These are phyloP conservation scores for Tiaroga cobitis DNA, from an alignment of 2,797 vertebrate species.

Conservation along the genomic window DNA sequence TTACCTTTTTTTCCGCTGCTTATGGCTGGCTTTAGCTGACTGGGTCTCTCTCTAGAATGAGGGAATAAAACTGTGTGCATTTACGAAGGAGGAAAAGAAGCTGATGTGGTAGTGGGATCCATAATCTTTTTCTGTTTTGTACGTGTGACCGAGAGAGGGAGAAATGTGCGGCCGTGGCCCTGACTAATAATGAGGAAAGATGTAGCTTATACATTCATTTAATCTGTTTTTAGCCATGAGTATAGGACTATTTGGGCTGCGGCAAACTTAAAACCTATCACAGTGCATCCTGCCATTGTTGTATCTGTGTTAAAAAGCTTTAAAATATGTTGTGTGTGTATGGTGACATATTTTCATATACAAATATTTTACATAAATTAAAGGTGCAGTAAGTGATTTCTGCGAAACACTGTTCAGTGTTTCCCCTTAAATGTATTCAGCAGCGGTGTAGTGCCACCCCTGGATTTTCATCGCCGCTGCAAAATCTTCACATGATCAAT, in stretches of 20 bases:
- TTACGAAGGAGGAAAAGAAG: constrained; percentile 38
- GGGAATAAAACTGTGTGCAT: constrained; percentile 42
- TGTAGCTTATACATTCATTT: constrained; percentile 34
- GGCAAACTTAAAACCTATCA: constrained; percentile 6
- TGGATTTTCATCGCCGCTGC: too few relatives aligned
- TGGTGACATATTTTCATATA: not conserved
- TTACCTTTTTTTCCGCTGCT: constrained; percentile 6
- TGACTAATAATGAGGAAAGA: constrained; percentile 52
- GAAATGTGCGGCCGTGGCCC: constrained; percentile 39
- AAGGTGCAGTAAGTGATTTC: not conserved
- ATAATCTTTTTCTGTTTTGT: constrained; percentile 38
- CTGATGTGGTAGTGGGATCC: constrained; percentile 48
- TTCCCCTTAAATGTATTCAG: too few relatives aligned
- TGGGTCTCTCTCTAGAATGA: constrained; percentile 33
- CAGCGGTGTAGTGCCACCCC: too few relatives aligned
- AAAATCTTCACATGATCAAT: too few relatives aligned
- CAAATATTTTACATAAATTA: not conserved
- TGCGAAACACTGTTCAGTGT: not conserved
- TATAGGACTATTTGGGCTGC: not conserved
- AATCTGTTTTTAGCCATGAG: constrained; percentile 25
- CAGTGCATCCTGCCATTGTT: not conserved
- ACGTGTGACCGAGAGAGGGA: constrained; percentile 21
- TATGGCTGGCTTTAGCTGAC: constrained; percentile 39
- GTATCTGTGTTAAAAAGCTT: constrained; percentile 12
- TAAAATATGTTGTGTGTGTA: not conserved